These are phyloP conservation scores for Siniperca chuatsi DNA, from an alignment of 2,113 vertebrate genomes.

Conservation along the genomic window DNA sequence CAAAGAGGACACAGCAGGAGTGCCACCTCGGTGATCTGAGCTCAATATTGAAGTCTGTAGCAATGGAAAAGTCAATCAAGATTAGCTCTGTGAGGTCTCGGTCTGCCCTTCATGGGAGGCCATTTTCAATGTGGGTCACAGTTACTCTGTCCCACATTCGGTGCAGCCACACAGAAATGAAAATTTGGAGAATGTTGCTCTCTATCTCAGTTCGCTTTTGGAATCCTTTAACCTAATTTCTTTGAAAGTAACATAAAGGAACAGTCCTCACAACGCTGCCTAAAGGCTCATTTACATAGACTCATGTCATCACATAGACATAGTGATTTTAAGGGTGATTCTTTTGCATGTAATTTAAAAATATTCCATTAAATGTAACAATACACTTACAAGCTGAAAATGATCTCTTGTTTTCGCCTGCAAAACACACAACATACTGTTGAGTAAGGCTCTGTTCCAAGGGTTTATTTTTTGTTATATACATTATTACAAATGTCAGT, in stretches of 20 bases:
- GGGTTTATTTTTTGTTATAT: too few species aligned
- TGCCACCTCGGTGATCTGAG: slow-evolving; percentile 36
- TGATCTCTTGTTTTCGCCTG: too few species aligned
- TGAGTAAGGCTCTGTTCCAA: too few species aligned
- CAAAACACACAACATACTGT: too few species aligned
- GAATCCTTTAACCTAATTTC: background rate
- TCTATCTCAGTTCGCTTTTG: background rate
- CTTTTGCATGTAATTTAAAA: background rate
- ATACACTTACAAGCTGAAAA: background rate
- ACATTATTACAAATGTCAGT: too few species aligned
- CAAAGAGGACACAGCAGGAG: slow-evolving; percentile 48
- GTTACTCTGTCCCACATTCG: too few species aligned
- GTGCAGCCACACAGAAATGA: background rate
- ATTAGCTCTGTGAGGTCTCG: slow-evolving; percentile 54
- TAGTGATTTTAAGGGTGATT: background rate
- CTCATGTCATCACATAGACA: too few species aligned
- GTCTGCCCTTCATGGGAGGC: slow-evolving; percentile 22
- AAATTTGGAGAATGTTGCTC: background rate
- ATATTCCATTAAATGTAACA: background rate
- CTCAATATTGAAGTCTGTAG: slow-evolving; percentile 60
- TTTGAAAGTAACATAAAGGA: background rate
- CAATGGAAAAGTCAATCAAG: slow-evolving; percentile 63
- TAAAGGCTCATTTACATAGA: background rate
- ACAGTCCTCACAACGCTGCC: background rate
- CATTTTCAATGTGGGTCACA: slow-evolving; percentile 1